These are phyloP conservation scores for Zoanthus sansibaricus DNA, from an alignment of 92 coral and sea anemone genomes.

Conservation along the genomic window DNA sequence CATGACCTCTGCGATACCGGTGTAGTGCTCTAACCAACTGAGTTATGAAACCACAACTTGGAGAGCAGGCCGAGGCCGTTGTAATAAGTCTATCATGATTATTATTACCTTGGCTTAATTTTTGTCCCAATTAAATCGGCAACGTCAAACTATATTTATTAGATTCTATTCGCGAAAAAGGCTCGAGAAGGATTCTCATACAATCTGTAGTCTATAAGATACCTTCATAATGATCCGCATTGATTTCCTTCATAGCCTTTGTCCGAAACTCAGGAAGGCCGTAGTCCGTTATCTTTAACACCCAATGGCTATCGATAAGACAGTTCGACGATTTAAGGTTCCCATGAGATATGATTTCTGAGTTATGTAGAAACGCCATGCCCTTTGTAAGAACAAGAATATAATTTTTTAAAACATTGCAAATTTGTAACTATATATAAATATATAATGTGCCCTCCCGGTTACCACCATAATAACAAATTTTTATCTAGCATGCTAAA, in stretches of 20 bases:
- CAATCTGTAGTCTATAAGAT: not conserved
- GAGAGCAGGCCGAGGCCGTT: too few species aligned
- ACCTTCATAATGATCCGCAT: not conserved
- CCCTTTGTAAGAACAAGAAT: slow-evolving; percentile 51
- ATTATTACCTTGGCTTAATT: too few species aligned
- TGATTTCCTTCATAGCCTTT: slow-evolving; percentile 54
- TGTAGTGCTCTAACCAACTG: too few species aligned
- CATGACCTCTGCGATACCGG: too few species aligned
- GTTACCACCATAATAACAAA: too few species aligned
- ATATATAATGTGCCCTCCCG: too few species aligned
- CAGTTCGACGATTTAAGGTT: slow-evolving; percentile 85
- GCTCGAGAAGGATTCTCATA: not conserved
- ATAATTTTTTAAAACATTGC: not conserved
- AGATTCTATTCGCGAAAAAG: not conserved
- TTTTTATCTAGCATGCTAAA: not conserved
- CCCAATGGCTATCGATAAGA: slow-evolving; percentile 82
- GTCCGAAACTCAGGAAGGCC: slow-evolving; percentile 77
- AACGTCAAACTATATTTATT: not conserved
- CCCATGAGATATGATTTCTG: slow-evolving; percentile 82
- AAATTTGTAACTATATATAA: too few species aligned
- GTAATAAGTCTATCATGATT: too few species aligned
- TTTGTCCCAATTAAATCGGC: not conserved
- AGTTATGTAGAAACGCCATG: slow-evolving; percentile 75
- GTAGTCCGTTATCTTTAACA: slow-evolving; percentile 80
- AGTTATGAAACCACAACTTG: too few species aligned